A percentile compares a stretch with the other conserved stretches of the same genome.
Evolutionary conservation across 1,140 invertebrate genomes (phyloP).

Genomic region (Neoseiulus cucumeris): DNA sequence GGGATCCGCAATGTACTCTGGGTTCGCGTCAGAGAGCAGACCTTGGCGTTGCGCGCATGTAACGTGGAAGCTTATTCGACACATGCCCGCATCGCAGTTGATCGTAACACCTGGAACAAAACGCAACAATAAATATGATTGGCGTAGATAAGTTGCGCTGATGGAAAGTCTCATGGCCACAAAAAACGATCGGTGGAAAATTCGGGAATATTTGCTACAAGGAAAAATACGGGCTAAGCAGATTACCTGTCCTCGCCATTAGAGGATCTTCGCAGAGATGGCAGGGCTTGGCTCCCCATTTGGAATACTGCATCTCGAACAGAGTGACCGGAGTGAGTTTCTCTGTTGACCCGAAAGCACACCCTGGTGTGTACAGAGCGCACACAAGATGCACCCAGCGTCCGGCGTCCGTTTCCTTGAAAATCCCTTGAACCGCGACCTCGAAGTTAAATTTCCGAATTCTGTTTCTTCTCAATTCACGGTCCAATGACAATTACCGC

Average conservation of each 20-base stretch:
- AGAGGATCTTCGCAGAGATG: slow-evolving; percentile 14
- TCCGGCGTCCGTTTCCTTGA: slow-evolving; percentile 22
- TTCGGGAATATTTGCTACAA: not conserved
- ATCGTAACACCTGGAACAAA: slow-evolving; percentile 67
- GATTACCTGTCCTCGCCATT: slow-evolving; percentile 1
- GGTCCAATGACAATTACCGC: too few species aligned
- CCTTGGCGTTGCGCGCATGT: slow-evolving; percentile 89
- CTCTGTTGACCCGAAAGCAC: slow-evolving; percentile 86
- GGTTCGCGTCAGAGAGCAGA: slow-evolving; percentile 70
- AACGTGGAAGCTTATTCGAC: slow-evolving; percentile 89
- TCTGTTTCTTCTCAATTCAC: too few species aligned
- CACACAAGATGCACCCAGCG: slow-evolving; percentile 94
- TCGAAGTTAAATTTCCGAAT: too few species aligned
- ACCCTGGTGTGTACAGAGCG: slow-evolving; percentile 85
- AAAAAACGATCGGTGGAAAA: too few species aligned
- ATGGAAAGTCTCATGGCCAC: too few species aligned
- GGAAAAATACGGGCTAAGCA: too few species aligned
- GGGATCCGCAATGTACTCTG: slow-evolving; percentile 84
- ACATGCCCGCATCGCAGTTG: slow-evolving; percentile 91
- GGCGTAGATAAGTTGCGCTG: too few species aligned
- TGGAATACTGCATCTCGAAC: slow-evolving; percentile 84
- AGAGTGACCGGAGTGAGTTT: slow-evolving; percentile 49
- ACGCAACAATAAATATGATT: slow-evolving; percentile 24
- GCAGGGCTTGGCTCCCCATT: slow-evolving; percentile 63
- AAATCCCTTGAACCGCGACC: slow-evolving; percentile 15